Evolutionary conservation across 2,113 vertebrate species (phyloP), one percentile per base, ranked within the genome.

Genomic region (Philantomba maxwellii): DNA sequence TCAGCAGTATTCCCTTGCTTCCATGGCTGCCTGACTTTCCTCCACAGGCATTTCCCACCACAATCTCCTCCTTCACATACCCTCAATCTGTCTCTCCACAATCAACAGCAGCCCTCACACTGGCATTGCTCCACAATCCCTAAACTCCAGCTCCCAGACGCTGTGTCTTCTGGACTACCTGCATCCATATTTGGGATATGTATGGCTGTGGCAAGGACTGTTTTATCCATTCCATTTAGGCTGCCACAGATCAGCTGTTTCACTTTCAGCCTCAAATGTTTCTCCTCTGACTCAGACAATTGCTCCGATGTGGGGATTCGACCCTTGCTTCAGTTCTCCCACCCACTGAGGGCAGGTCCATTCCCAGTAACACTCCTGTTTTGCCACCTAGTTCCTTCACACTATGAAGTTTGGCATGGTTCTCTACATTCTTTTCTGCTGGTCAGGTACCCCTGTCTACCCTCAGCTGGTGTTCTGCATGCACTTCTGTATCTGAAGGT

Each of bases 351-450:
- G 10, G 11, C 9, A 70, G n/a, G 10, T 23, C 5, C 19, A 70
- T 12, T 39, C 66, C 19, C 3, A 12, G 19, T 12, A 70, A 70
- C 19, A 39, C 19, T 39, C 66, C 10, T 64, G 15, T 64, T 17
- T 64, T 33, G 13, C 3, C 15, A 16, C 62, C 33, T 19, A 36
- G n/a, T 70, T 21, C n/a, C 17, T 70, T 70, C 17, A 1, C 2
- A 17, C 17, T 21, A 11, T 2, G 2, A 17, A 70, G n/a, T 39
- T 70, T 39, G 39, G 19, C 0, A 0, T 39, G 66, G 5, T 23
- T 70, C 19, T 39, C 5, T 39, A 39, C 4, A 23, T 23, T 23
- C 5, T 70, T 39, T 70, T 70, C n/a, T 2, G 2, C n/a, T 39
- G n/a, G 19, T 70, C 66, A 70, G 19, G 19, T 39, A 39, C n/a